Evolutionary conservation across 2,797 vertebrate species (phyloP).

Genomic region (Leontocebus nigricollis): DNA sequence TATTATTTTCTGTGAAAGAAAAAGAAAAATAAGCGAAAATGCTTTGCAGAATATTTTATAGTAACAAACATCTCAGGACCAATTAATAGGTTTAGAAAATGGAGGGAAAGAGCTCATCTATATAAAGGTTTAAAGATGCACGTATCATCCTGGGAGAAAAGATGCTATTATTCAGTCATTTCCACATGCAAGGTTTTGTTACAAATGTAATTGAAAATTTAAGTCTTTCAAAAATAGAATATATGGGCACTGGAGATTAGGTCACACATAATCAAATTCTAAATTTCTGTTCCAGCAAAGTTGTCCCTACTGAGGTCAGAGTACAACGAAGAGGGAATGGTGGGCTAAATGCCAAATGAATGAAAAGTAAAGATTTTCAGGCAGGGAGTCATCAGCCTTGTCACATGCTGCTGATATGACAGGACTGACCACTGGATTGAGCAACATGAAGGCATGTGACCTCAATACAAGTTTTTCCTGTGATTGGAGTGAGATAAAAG

Average conservation of each 20-base stretch:
- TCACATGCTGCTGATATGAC: neutral
- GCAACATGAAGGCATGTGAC: neutral
- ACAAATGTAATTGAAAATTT: neutral
- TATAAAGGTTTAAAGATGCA: neutral
- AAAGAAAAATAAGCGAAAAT: slow-evolving; percentile 30
- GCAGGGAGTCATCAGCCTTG: neutral
- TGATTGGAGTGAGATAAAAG: neutral
- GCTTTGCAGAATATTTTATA: neutral
- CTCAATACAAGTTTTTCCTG: neutral
- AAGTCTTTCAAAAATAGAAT: neutral
- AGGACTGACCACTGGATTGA: neutral
- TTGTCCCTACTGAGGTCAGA: neutral
- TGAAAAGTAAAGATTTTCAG: slow-evolving; percentile 4
- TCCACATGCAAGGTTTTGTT: neutral
- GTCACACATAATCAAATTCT: neutral
- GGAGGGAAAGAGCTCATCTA: neutral
- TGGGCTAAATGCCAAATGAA: neutral
- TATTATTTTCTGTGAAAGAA: neutral
- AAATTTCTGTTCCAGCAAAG: neutral
- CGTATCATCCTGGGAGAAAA: neutral
- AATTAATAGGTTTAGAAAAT: slow-evolving; percentile 50
- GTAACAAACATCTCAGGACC: neutral
- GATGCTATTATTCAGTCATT: neutral
- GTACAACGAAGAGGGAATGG: neutral
- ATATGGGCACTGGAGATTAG: neutral